Conservation (phyloP, 2,113 vertebrate genomes). For the Pygoscelis adeliae region DNA sequence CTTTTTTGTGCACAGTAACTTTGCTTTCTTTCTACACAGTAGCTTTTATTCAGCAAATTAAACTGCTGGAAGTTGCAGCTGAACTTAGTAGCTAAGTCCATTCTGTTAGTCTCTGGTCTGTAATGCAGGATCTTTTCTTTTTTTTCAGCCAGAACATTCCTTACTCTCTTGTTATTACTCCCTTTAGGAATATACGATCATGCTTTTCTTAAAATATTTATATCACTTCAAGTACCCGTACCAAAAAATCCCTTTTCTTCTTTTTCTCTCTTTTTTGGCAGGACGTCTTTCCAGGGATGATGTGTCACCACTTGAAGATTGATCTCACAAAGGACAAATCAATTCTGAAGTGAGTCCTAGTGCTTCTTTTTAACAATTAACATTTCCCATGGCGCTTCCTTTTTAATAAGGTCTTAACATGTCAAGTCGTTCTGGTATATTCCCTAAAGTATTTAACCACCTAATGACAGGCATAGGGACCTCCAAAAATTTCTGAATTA, state of each 20-base stretch:
- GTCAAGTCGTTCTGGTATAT: neutral
- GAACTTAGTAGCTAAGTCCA: neutral
- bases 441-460: neutral
- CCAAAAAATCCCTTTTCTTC: neutral
- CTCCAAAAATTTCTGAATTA: neutral
- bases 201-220: neutral
- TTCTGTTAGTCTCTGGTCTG: neutral
- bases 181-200: neutral
- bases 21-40: neutral
- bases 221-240: neutral
- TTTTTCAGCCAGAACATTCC: neutral
- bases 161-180: neutral
- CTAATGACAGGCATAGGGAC: neutral
- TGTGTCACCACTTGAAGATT: neutral
- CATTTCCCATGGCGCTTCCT: neutral
- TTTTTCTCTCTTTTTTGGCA: neutral
- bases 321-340: neutral
- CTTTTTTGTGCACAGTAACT: neutral
- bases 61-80: neutral
- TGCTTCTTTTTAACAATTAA: neutral
- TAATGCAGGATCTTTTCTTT: neutral
- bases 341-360: neutral
- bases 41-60: neutral
- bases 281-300: neutral
- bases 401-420: neutral